Percentiles rank a stretch among this genome's conserved stretches.
These are phyloP conservation scores for Reinhardtius hippoglossoides DNA, from an alignment of 2,113 vertebrate genomes.

Conservation along the genomic window DNA sequence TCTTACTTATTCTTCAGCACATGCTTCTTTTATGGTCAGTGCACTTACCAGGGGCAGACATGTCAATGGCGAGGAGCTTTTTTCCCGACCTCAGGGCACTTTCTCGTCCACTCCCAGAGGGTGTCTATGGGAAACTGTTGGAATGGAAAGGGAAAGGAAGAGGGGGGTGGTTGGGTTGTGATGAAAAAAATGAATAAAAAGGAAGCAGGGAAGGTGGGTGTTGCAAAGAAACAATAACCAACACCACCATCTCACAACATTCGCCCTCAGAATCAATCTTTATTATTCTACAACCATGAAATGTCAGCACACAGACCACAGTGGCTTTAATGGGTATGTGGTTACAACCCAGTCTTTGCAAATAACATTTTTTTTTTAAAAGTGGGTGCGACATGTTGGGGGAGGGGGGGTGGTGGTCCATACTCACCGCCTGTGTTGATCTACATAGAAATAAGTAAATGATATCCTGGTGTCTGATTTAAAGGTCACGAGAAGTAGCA, in stretches of 20 bases:
- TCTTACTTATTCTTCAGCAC: no score
- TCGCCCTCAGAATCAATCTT: no score
- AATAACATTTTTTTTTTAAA: no score
- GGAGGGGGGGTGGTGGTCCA: not conserved
- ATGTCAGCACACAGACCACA: not conserved
- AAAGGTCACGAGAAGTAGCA: no score
- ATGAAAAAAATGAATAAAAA: not conserved
- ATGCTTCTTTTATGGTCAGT: not conserved
- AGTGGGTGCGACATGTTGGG: slow-evolving; percentile 1
- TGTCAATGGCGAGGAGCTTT: slow-evolving; percentile 44
- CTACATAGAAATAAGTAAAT: not conserved
- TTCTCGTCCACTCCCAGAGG: slow-evolving; percentile 29
- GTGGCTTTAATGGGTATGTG: no score
- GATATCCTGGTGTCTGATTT: no score
- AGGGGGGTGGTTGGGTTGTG: not conserved
- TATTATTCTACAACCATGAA: no score
- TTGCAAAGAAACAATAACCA: not conserved
- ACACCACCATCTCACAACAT: not conserved
- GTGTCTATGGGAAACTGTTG: slow-evolving; percentile 42
- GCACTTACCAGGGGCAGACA: slow-evolving; percentile 75
- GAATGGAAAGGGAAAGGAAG: not conserved
- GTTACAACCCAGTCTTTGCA: not conserved
- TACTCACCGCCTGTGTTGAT: not conserved
- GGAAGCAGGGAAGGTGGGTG: not conserved
- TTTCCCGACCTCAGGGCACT: slow-evolving; percentile 12